Percentiles rank a stretch among this genome's conserved stretches.
Conservation (phyloP, 1,140 invertebrate genomes). For the Neodiprion pinetum region DNA sequence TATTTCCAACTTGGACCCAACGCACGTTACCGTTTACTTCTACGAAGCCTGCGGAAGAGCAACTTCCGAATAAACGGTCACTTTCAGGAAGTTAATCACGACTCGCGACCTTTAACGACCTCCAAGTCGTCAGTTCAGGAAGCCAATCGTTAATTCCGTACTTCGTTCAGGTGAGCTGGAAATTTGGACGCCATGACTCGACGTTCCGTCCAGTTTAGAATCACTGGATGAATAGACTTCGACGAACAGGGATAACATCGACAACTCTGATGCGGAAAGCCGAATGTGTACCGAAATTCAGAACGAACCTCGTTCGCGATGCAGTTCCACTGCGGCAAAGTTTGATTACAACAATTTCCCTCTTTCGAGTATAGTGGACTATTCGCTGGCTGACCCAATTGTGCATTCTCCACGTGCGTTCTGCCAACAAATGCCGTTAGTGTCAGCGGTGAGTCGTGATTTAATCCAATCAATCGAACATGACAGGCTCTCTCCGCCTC, state of each 20-base stretch:
- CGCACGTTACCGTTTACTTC: slow-evolving; percentile 27
- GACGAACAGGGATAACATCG: too few species aligned
- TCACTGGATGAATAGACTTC: too few species aligned
- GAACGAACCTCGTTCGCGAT: background rate
- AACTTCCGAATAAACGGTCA: slow-evolving; percentile 42
- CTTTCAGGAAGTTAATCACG: background rate
- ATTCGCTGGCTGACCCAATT: background rate
- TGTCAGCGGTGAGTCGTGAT: background rate
- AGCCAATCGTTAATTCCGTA: background rate
- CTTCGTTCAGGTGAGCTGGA: background rate
- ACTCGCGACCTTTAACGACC: background rate
- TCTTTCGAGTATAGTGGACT: background rate
- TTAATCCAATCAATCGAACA: background rate
- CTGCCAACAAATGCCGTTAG: slow-evolving; percentile 1
- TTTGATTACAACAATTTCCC: background rate
- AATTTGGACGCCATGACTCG: too few species aligned
- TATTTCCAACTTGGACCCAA: background rate
- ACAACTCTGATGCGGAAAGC: too few species aligned
- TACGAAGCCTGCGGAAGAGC: slow-evolving; percentile 29
- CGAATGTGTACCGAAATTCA: too few species aligned
- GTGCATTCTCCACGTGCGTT: background rate
- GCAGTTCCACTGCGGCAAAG: background rate
- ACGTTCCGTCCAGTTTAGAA: too few species aligned
- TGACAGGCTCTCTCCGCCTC: background rate
- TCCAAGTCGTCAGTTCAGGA: background rate